A percentile compares a stretch with the other conserved stretches of the same genome.
Conservation (phyloP, 2,113 vertebrate genomes). For the Apteryx owenii region DNA sequence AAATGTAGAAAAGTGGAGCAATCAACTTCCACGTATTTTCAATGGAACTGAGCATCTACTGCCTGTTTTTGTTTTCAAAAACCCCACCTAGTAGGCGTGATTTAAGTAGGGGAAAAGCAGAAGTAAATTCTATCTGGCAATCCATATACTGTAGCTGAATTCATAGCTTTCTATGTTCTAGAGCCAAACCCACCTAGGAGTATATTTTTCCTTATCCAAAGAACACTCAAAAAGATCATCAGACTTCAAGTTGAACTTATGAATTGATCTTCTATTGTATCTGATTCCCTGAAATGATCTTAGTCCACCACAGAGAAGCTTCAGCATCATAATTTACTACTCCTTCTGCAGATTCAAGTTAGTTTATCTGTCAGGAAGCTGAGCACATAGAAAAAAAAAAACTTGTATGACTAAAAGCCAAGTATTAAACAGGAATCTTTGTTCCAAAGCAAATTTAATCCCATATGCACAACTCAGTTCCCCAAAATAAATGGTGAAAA, state of each 20-base stretch:
- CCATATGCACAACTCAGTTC: background rate
- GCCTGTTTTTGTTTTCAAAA: background rate
- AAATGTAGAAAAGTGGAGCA: background rate
- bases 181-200: background rate
- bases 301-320: background rate
- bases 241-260: background rate
- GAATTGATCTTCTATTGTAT: background rate
- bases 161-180: background rate
- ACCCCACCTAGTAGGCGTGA: background rate
- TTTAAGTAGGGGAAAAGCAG: background rate
- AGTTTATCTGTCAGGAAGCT: background rate
- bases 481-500: background rate
- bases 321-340: background rate
- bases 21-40: background rate
- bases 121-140: background rate
- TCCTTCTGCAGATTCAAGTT: background rate
- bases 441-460: background rate
- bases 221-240: background rate
- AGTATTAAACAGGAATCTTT: background rate
- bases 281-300: background rate
- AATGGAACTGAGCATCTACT: background rate
- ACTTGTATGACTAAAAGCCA: background rate
- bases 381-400: background rate
- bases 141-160: background rate
- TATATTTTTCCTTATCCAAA: background rate